Evolutionary conservation across 2,797 vertebrate genomes (phyloP).

Genomic region (Mus minutoides): DNA sequence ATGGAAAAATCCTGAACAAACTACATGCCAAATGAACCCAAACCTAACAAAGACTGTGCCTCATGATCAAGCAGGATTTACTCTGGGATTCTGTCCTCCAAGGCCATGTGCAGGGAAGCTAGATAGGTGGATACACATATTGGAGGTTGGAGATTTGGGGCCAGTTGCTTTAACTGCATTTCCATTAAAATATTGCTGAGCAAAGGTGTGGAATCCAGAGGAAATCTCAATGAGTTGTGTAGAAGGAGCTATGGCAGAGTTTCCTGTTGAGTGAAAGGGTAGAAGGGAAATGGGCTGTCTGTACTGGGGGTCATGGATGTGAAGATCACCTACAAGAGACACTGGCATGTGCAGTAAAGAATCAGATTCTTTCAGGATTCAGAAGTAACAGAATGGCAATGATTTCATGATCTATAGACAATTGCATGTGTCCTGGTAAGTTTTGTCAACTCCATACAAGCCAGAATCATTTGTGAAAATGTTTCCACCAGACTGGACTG

Average conservation of each 20-base stretch:
- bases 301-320: not conserved
- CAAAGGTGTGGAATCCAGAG: not conserved
- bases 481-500: not conserved
- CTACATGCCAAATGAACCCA: conserved; percentile 48
- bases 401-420: not conserved
- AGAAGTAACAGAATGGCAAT: not conserved
- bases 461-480: not conserved
- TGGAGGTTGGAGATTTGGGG: not conserved
- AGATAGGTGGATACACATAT: not conserved
- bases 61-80: not conserved
- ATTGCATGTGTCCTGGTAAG: not conserved
- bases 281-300: not conserved
- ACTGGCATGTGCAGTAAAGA: not conserved
- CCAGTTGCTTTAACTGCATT: not conserved
- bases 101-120: not conserved
- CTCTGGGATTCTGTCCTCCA: not conserved
- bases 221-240: not conserved
- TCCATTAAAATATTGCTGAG: not conserved
- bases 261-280: not conserved
- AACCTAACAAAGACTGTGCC: not conserved
- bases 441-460: not conserved
- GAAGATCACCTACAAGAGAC: not conserved
- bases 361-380: not conserved
- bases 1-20: conserved; percentile 59
- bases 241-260: not conserved